Conservation (phyloP, 2,888 invertebrate genomes). For the Latrodectus elegans region DNA sequence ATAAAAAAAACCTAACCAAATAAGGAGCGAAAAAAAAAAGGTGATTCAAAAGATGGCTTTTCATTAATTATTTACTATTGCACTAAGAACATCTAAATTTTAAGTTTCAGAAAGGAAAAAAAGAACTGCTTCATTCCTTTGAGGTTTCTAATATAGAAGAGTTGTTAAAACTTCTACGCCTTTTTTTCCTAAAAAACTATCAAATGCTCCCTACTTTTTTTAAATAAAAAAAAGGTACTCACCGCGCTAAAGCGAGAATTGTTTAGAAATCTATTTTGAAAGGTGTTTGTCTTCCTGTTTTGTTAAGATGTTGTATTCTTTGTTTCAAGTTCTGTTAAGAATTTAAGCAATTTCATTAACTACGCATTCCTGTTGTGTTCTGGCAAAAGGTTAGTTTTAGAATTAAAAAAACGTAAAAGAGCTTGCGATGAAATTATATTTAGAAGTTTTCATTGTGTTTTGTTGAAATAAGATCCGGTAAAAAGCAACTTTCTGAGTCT, state of each 20-base stretch:
- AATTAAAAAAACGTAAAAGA: background rate
- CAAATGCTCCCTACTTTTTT: background rate
- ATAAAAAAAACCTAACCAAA: constrained; percentile 12
- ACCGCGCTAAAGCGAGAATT: constrained; percentile 7
- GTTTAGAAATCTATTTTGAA: constrained; percentile 40
- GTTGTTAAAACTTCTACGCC: constrained; percentile 5
- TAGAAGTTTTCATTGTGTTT: background rate
- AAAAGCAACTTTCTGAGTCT: background rate
- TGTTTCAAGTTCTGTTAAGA: background rate
- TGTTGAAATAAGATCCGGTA: background rate
- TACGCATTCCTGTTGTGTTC: background rate
- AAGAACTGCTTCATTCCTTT: constrained; percentile 14
- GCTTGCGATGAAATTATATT: background rate
- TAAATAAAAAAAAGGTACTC: no score
- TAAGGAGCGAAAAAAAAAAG: background rate
- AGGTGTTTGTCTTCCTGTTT: constrained; percentile 26
- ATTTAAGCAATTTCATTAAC: constrained; percentile 25
- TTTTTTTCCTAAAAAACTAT: background rate
- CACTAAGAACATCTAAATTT: constrained; percentile 20
- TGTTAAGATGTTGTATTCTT: constrained; percentile 1
- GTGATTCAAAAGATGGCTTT: constrained; percentile 6
- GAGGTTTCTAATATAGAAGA: background rate
- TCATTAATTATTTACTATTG: constrained; percentile 50
- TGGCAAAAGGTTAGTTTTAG: background rate
- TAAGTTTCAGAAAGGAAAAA: constrained; percentile 22